Conservation (phyloP, 2,888 invertebrate genomes). For the Micropterix aruncella region DNA sequence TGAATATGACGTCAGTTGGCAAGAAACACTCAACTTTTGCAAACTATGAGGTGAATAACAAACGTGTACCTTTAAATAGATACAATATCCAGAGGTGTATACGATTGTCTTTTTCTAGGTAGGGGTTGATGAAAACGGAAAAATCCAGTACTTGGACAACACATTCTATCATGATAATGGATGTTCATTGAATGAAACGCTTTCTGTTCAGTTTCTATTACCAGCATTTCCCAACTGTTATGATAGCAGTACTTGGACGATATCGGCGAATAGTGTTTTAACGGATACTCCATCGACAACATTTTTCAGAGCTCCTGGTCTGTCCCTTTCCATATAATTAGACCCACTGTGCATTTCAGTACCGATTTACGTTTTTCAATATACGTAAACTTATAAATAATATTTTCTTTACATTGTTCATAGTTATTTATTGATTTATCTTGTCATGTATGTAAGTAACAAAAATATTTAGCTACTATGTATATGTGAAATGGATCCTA, state of each 20-base stretch:
- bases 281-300: constrained; percentile 56
- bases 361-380: no score
- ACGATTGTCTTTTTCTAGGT: not conserved
- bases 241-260: constrained; percentile 27
- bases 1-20: constrained; percentile 49
- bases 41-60: constrained; percentile 45
- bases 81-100: not conserved
- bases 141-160: constrained; percentile 35
- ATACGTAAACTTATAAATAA: no score
- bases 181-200: constrained; percentile 24
- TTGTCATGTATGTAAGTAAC: no score
- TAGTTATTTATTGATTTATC: no score
- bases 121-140: constrained; percentile 33
- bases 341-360: no score
- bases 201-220: constrained; percentile 17
- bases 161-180: constrained; percentile 26
- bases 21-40: constrained; percentile 47
- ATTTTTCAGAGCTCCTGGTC: constrained; percentile 59
- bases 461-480: no score
- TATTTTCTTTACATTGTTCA: no score
- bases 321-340: no score
- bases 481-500: no score
- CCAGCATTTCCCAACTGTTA: constrained; percentile 34
- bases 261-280: constrained; percentile 32
- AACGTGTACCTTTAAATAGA: constrained; percentile 7